Evolutionary conservation across 1,140 invertebrate genomes (phyloP).

Genomic region (Calliphora vicina): DNA sequence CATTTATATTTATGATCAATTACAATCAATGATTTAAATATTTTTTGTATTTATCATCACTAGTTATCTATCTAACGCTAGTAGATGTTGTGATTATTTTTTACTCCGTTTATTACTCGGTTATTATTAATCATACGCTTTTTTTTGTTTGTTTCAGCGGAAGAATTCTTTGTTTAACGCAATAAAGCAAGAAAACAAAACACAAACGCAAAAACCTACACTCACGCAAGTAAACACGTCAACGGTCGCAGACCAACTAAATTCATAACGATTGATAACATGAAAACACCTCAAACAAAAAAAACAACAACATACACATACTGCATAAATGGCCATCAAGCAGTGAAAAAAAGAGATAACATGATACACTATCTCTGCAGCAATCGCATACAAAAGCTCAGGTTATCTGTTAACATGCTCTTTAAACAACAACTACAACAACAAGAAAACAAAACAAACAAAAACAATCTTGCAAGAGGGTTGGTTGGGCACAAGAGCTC

Average conservation of each 20-base stretch:
- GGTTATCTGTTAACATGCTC: background rate
- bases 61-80: background rate
- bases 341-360: background rate
- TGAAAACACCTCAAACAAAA: slow-evolving; percentile 18
- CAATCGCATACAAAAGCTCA: slow-evolving; percentile 19
- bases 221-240: slow-evolving; percentile 57
- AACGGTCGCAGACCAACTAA: slow-evolving; percentile 62
- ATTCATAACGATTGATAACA: slow-evolving; percentile 34
- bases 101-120: background rate
- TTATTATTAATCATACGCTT: too few relatives aligned
- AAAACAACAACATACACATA: background rate
- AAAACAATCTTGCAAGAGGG: background rate
- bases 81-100: background rate
- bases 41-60: background rate
- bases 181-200: slow-evolving; percentile 1
- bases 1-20: too few relatives aligned
- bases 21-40: background rate
- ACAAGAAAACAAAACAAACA: background rate
- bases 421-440: slow-evolving; percentile 29
- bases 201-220: slow-evolving; percentile 36
- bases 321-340: background rate
- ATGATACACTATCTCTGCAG: background rate
- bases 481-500: background rate
- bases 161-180: background rate
- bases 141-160: background rate